Conservation (phyloP, 2,888 invertebrate species). For the Cremastinae sp. region DNA sequence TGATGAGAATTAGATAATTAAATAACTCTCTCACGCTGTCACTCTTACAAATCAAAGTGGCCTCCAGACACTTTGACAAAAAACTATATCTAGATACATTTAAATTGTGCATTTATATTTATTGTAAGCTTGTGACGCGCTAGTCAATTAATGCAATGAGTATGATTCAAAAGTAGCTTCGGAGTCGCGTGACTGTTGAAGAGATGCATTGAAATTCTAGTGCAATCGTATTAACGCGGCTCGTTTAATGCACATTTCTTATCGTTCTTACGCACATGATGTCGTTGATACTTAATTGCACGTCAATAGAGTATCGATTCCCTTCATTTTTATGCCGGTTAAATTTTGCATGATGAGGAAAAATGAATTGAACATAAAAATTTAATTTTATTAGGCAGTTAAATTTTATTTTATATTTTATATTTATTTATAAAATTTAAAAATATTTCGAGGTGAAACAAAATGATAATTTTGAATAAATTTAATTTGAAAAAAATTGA, state of each 20-base stretch:
- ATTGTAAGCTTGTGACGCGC: slow-evolving; percentile 32
- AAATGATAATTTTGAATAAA: too few relatives aligned
- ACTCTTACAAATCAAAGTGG: too few relatives aligned
- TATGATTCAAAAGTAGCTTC: slow-evolving; percentile 63
- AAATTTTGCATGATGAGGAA: too few relatives aligned
- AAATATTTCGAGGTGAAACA: too few relatives aligned
- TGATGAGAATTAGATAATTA: too few relatives aligned
- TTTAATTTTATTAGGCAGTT: too few relatives aligned
- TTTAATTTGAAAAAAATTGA: too few relatives aligned
- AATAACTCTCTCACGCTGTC: too few relatives aligned
- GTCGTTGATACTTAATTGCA: not conserved
- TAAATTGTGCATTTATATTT: slow-evolving; percentile 25
- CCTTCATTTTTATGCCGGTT: not conserved
- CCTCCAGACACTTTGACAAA: too few relatives aligned
- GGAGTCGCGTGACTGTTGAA: slow-evolving; percentile 37
- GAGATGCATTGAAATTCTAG: slow-evolving; percentile 57
- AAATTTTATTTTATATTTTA: not conserved
- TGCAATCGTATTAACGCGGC: slow-evolving; percentile 50
- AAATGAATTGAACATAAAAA: too few relatives aligned
- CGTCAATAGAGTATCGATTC: not conserved
- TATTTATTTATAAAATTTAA: too few relatives aligned
- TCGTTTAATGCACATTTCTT: slow-evolving; percentile 38
- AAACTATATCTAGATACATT: not conserved
- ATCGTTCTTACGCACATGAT: slow-evolving; percentile 20
- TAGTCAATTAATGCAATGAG: slow-evolving; percentile 67